Base-by-base conservation (phyloP, 2,888 invertebrate genomes). In the Spodoptera exigua region DNA sequence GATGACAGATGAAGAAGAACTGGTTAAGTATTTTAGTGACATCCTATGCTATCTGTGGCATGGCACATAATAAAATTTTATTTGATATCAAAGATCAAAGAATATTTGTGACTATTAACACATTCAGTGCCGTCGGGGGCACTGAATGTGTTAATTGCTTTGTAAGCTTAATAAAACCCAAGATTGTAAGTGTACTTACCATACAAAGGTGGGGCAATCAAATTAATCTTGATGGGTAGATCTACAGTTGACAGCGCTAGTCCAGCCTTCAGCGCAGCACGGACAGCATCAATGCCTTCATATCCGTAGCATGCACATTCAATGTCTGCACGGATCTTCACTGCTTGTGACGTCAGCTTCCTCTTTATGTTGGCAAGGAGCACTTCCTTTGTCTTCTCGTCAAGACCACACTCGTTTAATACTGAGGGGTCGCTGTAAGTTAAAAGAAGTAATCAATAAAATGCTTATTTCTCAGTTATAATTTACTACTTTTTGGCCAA, bases 261-360 rank as follows among this genome's bases (percentile, higher is more conserved):
- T 1, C 99, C 99, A 69, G 98, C 95, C 88, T 96, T 97, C 39
- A 99, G 93, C 0, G 99, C 98, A 41, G 97, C 95, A 88, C 99
- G 99, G 0, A 99, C 99, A 3, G 99, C 99, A 93, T 99, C 99
- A 73, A 99, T 99, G 27, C 99, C 99, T 89, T 99, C 99, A 84
- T 99, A 99, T 1, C 98, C 93, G 1, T 93, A 93, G 80, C 93
- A 93, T 0, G 93, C 93, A 36, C 93, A 93, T 60, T 93, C 93
- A 55, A 93, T 93, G 58, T 93, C 93, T 0, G 93, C 93, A 0
- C 93, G 87, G 68, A 93, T 93, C 78, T 93, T 93, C 3, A 93
- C 93, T 0, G 93, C 93, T 77, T 99, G 99, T 5, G 99, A 99
- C 17, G 99, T 99, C 55, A 99, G 94, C 89, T 99, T 98, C 74